These are phyloP conservation scores for Chamaetylas fuelleborni DNA, from an alignment of 2,113 vertebrate genomes.

Conservation along the genomic window DNA sequence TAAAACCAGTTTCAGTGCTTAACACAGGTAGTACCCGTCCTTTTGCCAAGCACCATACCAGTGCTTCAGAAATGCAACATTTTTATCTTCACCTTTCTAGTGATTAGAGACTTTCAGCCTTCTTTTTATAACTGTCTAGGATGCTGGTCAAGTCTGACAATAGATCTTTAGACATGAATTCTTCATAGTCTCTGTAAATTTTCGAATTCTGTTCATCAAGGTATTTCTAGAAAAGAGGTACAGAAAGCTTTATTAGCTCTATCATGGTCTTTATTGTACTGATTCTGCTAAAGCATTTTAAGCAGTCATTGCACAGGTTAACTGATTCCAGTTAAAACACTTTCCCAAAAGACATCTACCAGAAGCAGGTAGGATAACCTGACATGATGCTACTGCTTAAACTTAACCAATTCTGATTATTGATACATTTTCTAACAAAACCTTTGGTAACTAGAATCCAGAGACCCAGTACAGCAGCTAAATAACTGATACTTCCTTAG, in stretches of 20 bases:
- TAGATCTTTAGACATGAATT: constrained; percentile 68
- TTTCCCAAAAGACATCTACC: not conserved
- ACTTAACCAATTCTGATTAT: not conserved
- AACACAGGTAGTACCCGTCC: not conserved
- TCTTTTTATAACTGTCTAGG: constrained; percentile 70
- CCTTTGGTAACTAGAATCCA: not conserved
- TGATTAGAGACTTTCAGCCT: constrained; percentile 25
- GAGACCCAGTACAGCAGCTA: not conserved
- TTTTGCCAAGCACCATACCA: not conserved
- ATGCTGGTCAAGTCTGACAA: constrained; percentile 55
- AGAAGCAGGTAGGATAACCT: not conserved
- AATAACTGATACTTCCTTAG: not conserved
- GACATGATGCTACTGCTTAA: not conserved
- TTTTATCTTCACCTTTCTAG: not conserved
- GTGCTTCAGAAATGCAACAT: not conserved
- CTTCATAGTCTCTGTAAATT: constrained; percentile 66
- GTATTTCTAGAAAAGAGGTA: constrained; percentile 70
- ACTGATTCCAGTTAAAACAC: not conserved
- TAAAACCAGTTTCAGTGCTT: not conserved
- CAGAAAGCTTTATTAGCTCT: not conserved
- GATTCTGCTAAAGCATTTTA: not conserved
- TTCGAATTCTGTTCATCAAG: constrained; percentile 71
- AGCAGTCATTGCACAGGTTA: not conserved
- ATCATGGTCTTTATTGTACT: not conserved
- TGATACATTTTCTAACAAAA: no score